phyloP scores from a whole-genome alignment of 2,888 invertebrate species.

The Chrysodeixis includens region DNA sequence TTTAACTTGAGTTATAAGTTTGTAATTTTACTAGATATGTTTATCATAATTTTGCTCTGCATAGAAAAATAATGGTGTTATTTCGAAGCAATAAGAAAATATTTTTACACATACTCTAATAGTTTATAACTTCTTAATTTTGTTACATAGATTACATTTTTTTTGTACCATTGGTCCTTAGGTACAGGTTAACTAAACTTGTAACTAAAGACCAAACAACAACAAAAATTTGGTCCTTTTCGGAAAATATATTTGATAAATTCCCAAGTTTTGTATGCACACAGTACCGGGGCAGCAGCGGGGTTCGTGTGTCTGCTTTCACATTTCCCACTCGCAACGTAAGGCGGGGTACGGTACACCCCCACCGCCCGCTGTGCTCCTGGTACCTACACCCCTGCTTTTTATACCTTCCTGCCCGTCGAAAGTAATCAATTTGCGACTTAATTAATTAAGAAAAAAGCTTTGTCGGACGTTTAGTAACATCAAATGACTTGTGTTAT shows the following conservation, averaged over 20 bases:
- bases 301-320: slow-evolving; percentile 89
- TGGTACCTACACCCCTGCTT: slow-evolving; percentile 84
- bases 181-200: no score
- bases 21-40: no score
- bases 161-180: no score
- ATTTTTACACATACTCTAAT: no score
- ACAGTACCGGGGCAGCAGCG: slow-evolving; percentile 81
- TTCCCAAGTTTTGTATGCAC: slow-evolving; percentile 67
- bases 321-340: slow-evolving; percentile 88
- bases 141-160: no score
- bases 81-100: no score
- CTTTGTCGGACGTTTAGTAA: slow-evolving; percentile 65
- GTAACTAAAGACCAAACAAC: not conserved
- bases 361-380: slow-evolving; percentile 80
- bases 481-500: slow-evolving; percentile 61
- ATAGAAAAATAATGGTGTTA: no score
- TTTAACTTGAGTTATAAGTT: no score
- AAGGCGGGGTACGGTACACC: slow-evolving; percentile 80
- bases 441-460: slow-evolving; percentile 88
- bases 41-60: no score
- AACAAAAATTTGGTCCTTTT: not conserved
- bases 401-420: slow-evolving; percentile 86
- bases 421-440: slow-evolving; percentile 89
- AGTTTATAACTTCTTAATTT: no score
- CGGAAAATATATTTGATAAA: slow-evolving; percentile 1